A percentile compares a stretch with the other conserved stretches of the same genome.
These are phyloP conservation scores for Hylaeus anthracinus DNA, from an alignment of 1,140 invertebrate species.

Conservation along the genomic window DNA sequence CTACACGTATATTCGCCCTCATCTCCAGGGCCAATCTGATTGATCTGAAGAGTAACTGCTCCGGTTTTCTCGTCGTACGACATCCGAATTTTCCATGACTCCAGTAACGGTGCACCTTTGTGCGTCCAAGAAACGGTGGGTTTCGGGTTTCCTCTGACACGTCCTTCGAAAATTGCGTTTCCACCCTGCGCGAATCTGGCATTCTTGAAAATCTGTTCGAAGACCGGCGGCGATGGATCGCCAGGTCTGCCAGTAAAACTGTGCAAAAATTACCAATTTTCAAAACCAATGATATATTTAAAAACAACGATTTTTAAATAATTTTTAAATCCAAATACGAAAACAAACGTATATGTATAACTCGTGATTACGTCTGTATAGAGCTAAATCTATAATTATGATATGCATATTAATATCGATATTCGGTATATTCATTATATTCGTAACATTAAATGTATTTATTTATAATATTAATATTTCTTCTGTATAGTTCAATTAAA, in stretches of 20 bases:
- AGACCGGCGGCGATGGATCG: conserved; percentile 92
- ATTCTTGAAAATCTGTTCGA: conserved; percentile 96
- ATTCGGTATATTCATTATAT: too few species aligned
- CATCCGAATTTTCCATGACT: conserved; percentile 92
- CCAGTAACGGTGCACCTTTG: conserved; percentile 90
- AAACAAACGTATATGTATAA: too few species aligned
- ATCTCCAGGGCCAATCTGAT: conserved; percentile 94
- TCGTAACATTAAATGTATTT: too few species aligned
- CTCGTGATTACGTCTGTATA: too few species aligned
- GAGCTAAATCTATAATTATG: too few species aligned
- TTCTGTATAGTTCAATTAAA: too few species aligned
- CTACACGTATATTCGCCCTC: conserved; percentile 98
- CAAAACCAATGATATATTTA: not conserved
- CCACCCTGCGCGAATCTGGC: conserved; percentile 96
- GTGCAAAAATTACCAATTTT: not conserved
- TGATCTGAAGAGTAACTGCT: conserved; percentile 92
- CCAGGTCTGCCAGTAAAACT: conserved; percentile 82
- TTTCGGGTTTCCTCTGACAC: conserved; percentile 94
- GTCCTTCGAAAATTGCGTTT: conserved; percentile 95
- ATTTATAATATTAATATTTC: too few species aligned
- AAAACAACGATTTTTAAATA: not conserved
- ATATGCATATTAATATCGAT: too few species aligned
- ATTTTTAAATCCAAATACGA: not conserved
- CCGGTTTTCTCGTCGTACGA: conserved; percentile 93
- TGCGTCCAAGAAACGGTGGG: conserved; percentile 97